A percentile compares a stretch with the other conserved stretches of the same genome.
phyloP scores from a whole-genome alignment of 2,888 invertebrate genomes.

The Athripsodes cinereus region DNA sequence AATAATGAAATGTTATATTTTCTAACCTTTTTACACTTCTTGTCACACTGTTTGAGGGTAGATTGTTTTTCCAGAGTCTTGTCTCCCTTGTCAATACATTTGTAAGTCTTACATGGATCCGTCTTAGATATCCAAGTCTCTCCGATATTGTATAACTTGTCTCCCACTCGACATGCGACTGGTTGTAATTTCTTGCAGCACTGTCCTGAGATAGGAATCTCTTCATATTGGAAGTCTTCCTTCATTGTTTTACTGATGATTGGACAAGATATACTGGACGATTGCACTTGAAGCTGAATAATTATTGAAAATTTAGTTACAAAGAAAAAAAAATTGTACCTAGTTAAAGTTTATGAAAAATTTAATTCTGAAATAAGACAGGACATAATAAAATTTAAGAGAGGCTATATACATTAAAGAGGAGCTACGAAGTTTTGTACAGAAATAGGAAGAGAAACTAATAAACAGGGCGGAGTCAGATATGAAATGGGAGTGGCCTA shows the following conservation, averaged over 20 bases:
- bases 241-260: slow-evolving; percentile 38
- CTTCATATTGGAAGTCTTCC: slow-evolving; percentile 48
- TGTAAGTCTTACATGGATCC: slow-evolving; percentile 53
- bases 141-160: slow-evolving; percentile 43
- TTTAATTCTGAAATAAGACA: no score
- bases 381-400: no score
- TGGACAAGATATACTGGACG: slow-evolving; percentile 47
- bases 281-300: slow-evolving; percentile 51
- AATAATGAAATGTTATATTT: not conserved
- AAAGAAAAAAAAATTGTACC: not conserved
- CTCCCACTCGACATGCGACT: slow-evolving; percentile 51
- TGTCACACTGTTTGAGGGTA: slow-evolving; percentile 49
- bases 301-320: slow-evolving; percentile 16
- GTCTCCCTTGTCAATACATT: slow-evolving; percentile 42
- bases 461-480: no score
- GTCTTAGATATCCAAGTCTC: slow-evolving; percentile 45
- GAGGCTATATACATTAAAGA: no score
- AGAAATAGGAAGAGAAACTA: no score
- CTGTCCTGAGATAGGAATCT: slow-evolving; percentile 41
- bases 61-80: slow-evolving; percentile 50
- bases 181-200: slow-evolving; percentile 53
- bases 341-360: no score
- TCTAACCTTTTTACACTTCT: slow-evolving; percentile 38
- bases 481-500: no score
- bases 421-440: no score